phyloP scores from a whole-genome alignment of 2,888 invertebrate genomes.

The Lomographa bimaculata region DNA sequence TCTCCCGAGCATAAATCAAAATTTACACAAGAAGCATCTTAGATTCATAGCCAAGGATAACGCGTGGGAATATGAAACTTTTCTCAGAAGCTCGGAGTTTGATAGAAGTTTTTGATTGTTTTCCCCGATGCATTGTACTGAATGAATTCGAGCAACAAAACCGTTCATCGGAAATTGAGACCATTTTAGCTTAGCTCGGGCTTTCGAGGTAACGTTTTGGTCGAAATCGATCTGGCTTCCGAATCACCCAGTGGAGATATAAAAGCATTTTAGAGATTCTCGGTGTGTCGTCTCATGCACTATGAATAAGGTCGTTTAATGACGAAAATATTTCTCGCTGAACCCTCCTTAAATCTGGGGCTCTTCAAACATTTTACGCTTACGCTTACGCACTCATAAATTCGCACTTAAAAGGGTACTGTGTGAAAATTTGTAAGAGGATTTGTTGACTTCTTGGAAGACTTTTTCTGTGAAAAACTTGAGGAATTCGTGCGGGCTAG shows the following conservation, averaged over 20 bases:
- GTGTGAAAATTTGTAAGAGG: constrained; percentile 8
- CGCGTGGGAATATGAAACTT: constrained; percentile 36
- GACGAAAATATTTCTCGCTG: constrained; percentile 11
- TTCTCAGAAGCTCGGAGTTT: constrained; percentile 19
- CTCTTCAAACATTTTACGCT: constrained; percentile 24
- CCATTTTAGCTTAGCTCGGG: constrained; percentile 12
- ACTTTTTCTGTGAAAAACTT: constrained; percentile 14
- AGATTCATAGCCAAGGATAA: constrained; percentile 46
- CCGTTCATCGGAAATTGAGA: constrained; percentile 11
- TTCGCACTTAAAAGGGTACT: constrained; percentile 19
- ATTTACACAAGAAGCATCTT: constrained; percentile 66
- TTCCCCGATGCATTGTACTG: constrained; percentile 17
- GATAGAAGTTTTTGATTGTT: constrained; percentile 18
- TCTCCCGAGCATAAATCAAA: constrained; percentile 64
- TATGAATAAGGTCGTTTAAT: constrained; percentile 9
- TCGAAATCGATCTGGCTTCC: constrained; percentile 4
- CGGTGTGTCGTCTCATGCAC: constrained; percentile 6
- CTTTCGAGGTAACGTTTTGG: constrained; percentile 3
- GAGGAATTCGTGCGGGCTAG: not conserved
- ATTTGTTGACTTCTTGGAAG: constrained; percentile 3
- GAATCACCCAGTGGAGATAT: not conserved
- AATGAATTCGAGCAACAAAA: constrained; percentile 8
- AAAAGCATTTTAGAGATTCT: constrained; percentile 1
- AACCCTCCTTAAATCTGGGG: constrained; percentile 17
- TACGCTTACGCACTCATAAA: constrained; percentile 25